A percentile compares a stretch with the other conserved stretches of the same genome.
phyloP scores from a whole-genome alignment of 2,888 invertebrate genomes.

The Blera fallax region DNA sequence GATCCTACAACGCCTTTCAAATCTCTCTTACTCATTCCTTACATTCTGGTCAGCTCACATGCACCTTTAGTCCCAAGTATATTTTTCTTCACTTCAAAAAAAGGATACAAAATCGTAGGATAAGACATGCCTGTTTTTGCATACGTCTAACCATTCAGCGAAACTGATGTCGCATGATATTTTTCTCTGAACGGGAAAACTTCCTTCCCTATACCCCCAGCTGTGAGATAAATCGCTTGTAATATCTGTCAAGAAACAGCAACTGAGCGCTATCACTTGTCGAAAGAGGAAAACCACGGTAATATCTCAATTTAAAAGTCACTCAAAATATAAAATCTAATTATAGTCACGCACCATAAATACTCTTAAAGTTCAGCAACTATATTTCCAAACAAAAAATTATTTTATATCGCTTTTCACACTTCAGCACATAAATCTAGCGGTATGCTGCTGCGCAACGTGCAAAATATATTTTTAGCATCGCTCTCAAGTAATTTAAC shows the following conservation, averaged over 20 bases:
- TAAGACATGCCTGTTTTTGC: no score
- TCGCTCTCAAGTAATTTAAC: conserved; percentile 29
- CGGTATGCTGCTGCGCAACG: conserved; percentile 16
- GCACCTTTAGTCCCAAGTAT: no score
- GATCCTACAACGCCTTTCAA: no score
- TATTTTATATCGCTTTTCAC: conserved; percentile 14
- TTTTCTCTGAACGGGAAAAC: no score
- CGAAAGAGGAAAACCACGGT: not conserved
- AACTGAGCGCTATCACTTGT: not conserved
- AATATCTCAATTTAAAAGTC: not conserved
- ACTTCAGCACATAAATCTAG: not conserved
- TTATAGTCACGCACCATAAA: conserved; percentile 30
- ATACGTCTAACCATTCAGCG: no score
- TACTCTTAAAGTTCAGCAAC: conserved; percentile 55
- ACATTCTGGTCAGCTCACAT: no score
- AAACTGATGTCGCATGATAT: no score
- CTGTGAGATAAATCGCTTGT: not conserved
- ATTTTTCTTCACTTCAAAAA: no score
- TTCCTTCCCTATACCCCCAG: no score
- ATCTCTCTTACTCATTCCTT: no score
- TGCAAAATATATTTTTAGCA: conserved; percentile 24
- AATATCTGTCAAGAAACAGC: not conserved
- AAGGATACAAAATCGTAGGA: no score
- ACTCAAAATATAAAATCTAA: conserved; percentile 13
- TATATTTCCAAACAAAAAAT: conserved; percentile 33